A percentile compares a stretch with the other conserved stretches of the same genome.
Conservation (phyloP, 2,113 vertebrate species). For the Calypte anna region DNA sequence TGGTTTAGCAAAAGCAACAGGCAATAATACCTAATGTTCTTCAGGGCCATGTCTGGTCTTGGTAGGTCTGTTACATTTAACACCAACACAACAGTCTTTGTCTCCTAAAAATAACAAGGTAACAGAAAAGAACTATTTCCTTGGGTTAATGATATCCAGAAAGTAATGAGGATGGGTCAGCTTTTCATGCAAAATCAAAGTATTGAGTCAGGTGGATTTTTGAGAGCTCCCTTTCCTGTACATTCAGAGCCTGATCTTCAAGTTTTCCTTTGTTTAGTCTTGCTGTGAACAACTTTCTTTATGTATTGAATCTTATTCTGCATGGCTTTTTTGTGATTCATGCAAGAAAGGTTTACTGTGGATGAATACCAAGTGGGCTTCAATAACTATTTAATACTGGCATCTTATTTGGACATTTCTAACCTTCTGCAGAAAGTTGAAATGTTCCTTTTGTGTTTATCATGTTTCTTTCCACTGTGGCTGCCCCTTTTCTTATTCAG, state of each 20-base stretch:
- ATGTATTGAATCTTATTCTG: not conserved
- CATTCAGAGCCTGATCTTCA: not conserved
- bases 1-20: not conserved
- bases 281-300: not conserved
- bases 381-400: not conserved
- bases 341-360: not conserved
- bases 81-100: not conserved
- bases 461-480: not conserved
- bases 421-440: not conserved
- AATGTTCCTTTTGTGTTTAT: not conserved
- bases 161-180: not conserved
- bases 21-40: not conserved
- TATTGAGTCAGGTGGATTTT: not conserved
- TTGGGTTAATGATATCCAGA: not conserved
- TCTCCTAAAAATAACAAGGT: not conserved
- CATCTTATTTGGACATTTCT: not conserved
- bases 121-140: not conserved
- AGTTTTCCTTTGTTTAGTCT: not conserved
- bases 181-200: not conserved
- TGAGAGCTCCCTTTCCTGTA: not conserved
- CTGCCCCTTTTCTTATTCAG: not conserved
- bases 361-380: not conserved
- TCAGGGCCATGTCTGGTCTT: not conserved
- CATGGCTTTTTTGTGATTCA: not conserved
- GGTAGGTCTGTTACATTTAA: not conserved